Evolutionary conservation across 2,113 vertebrate genomes (phyloP).

Genomic region (Falcunculus frontatus): DNA sequence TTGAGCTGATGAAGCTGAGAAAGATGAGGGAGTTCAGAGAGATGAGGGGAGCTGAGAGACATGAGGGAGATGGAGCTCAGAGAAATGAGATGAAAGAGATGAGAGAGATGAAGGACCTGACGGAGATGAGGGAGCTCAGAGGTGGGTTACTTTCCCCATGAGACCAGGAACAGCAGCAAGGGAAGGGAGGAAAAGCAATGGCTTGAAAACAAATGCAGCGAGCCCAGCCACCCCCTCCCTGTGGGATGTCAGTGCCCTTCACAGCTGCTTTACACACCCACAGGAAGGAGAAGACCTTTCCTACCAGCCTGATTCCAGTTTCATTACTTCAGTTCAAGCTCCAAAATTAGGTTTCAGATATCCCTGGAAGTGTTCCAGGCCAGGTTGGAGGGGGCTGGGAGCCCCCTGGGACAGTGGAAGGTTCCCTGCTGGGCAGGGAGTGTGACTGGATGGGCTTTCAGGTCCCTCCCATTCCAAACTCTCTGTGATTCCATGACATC

Average conservation of each 20-base stretch:
- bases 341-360: accelerated
- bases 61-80: neutral
- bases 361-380: neutral
- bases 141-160: accelerated
- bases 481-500: neutral
- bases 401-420: neutral
- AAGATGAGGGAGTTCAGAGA: neutral
- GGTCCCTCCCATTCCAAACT: neutral
- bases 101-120: no score
- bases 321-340: accelerated
- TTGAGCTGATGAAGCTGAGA: neutral
- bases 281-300: neutral
- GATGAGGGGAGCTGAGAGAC: neutral
- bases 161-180: neutral
- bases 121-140: neutral
- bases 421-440: neutral
- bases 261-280: neutral
- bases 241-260: neutral
- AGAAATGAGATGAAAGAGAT: no score
- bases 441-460: accelerated
- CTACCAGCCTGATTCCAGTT: neutral
- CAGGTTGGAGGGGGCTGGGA: neutral
- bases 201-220: accelerated
- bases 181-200: neutral
- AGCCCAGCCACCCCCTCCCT: neutral